Evolutionary conservation across 2,888 invertebrate species (phyloP).

Genomic region (Cactoblastis cactorum): DNA sequence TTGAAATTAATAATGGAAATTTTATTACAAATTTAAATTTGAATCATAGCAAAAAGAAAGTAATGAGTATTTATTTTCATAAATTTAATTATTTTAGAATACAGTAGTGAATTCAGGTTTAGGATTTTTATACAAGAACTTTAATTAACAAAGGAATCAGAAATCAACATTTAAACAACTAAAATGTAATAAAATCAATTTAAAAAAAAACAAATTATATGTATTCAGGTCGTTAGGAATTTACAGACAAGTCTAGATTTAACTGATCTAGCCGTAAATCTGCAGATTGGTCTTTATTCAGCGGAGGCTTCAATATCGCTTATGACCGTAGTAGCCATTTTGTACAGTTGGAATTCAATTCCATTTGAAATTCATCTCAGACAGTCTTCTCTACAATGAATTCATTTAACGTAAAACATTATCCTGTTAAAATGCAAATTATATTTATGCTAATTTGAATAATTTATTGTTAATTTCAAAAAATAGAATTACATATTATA

Average conservation of each 20-base stretch:
- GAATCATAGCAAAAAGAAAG: too few relatives aligned
- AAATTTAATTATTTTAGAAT: too few relatives aligned
- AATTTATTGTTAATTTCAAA: not conserved
- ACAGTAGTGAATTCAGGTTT: too few relatives aligned
- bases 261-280: constrained; percentile 4
- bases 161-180: too few relatives aligned
- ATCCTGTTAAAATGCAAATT: not conserved
- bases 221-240: constrained; percentile 7
- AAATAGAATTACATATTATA: not conserved
- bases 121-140: too few relatives aligned
- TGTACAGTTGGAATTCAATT: constrained; percentile 36
- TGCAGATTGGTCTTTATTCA: constrained; percentile 12
- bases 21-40: too few relatives aligned
- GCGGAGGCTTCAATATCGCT: constrained; percentile 12
- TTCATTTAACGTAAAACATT: constrained; percentile 1
- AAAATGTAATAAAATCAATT: not conserved
- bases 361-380: constrained; percentile 34
- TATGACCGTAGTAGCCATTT: constrained; percentile 17
- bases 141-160: too few relatives aligned
- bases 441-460: not conserved
- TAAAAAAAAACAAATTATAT: not conserved
- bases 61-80: too few relatives aligned
- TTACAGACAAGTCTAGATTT: not conserved
- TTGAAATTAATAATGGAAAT: too few relatives aligned
- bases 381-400: constrained; percentile 3